Evolutionary conservation across 2,113 vertebrate genomes (phyloP), one percentile per base, ranked within the genome.

Genomic region (Naja naja): DNA sequence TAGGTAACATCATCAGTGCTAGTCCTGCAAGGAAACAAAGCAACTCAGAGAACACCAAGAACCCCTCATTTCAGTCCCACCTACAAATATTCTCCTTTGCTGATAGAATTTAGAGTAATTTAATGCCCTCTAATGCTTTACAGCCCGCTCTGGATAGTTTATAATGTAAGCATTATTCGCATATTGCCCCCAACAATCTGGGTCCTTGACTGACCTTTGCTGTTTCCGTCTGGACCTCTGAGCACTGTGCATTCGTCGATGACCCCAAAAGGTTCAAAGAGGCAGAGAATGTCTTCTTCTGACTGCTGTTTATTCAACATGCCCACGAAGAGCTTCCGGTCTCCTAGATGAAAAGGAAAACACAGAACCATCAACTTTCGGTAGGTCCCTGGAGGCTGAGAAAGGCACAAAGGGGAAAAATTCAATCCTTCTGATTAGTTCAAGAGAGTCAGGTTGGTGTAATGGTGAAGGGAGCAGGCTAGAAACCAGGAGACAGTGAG

Each of bases 301-400:
- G 99, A 99, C 97, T 99, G 99, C 97, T 99, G 99, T 97, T 99
- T 99, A 97, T 99, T 99, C 97, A 99, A 98, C 99, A 99, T 99
- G 95, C 99, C 99, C 94, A 99, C 99, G 96, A 99, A 99, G 97
- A 99, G 98, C 98, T 99, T 98, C 97, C 98, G 97, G 97, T 98
- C 98, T 96, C 98, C 98, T 98, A 96, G 81, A 96, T 97, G 96
- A 4, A 54, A 81, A 34, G 20, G 87, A 81, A 96, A 97, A 97
- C 95, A 98, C 95, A 95, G 94, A 97, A 95, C 95, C 97, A 97
- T 97, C 96, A 97, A 97, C 95, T 95, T 96, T 88, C 94, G 92
- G 94, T 94, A 94, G 94, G 94, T 95, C 92, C 93, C 56, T 16
- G 53, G 90, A 93, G 58, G 23, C n/a, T 87, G 56, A 3, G 16